These are phyloP conservation scores for Corydoras maculifer DNA, from an alignment of 2,113 vertebrate species.

Conservation along the genomic window DNA sequence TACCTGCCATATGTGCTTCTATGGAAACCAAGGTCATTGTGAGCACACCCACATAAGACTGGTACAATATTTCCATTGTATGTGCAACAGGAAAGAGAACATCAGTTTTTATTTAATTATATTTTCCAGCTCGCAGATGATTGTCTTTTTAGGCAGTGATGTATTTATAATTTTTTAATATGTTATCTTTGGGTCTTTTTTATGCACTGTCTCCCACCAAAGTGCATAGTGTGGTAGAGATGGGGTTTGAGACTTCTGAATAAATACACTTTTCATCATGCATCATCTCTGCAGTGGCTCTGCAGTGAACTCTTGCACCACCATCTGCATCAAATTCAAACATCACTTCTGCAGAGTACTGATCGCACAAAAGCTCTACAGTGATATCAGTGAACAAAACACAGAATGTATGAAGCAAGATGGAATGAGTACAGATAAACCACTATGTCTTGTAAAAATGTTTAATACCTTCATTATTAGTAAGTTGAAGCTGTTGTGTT, in stretches of 20 bases:
- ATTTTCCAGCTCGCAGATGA: too few relatives aligned
- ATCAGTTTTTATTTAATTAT: background rate
- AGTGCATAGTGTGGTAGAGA: too few relatives aligned
- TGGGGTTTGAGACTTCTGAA: too few relatives aligned
- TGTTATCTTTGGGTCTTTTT: background rate
- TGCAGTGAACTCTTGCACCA: too few relatives aligned
- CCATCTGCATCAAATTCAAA: too few relatives aligned
- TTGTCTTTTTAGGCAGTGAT: too few relatives aligned
- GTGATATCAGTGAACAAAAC: too few relatives aligned
- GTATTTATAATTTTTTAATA: background rate
- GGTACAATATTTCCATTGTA: slow-evolving; percentile 46
- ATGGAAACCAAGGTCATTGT: slow-evolving; percentile 58
- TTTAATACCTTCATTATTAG: background rate
- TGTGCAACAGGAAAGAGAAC: slow-evolving; percentile 41
- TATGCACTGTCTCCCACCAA: background rate
- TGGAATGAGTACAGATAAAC: background rate
- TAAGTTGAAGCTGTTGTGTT: slow-evolving; percentile 50
- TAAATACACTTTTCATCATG: too few relatives aligned
- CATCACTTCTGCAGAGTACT: too few relatives aligned
- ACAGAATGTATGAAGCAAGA: background rate
- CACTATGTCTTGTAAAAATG: background rate
- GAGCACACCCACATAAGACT: slow-evolving; percentile 54
- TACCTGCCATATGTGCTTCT: slow-evolving; percentile 50
- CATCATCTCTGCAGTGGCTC: too few relatives aligned
- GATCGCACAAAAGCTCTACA: too few relatives aligned